phyloP scores from a whole-genome alignment of 1,140 invertebrate genomes.

The Diprion similis region DNA sequence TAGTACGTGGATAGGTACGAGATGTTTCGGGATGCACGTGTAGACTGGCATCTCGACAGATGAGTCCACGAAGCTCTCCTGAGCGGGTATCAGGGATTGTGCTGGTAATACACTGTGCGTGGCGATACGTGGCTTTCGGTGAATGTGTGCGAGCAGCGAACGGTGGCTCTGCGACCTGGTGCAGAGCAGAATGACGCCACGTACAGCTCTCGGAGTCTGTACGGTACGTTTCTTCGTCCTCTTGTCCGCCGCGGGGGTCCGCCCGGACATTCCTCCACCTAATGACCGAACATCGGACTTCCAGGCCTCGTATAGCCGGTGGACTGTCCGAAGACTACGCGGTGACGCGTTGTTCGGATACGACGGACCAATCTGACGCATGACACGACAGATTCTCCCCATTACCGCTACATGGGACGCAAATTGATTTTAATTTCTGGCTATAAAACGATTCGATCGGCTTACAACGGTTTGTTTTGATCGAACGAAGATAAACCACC shows the following conservation, averaged over 20 bases:
- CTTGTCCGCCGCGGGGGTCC: constrained; percentile 13
- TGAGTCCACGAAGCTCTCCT: neutral
- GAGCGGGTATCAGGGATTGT: neutral
- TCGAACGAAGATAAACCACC: neutral
- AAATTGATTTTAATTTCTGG: constrained; percentile 32
- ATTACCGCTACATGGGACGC: constrained; percentile 29
- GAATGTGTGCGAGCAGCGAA: neutral
- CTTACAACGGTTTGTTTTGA: constrained; percentile 16
- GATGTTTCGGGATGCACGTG: neutral
- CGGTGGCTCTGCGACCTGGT: neutral
- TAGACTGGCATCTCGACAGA: neutral
- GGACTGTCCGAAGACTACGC: neutral
- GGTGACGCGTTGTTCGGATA: constrained; percentile 1
- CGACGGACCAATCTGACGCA: constrained; percentile 31
- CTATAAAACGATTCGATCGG: constrained; percentile 14
- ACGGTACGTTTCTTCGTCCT: neutral
- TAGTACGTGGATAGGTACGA: neutral
- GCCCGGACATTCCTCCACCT: constrained; percentile 11
- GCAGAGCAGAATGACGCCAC: neutral
- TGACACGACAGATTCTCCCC: constrained; percentile 31
- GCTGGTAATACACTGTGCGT: neutral
- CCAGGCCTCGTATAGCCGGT: neutral
- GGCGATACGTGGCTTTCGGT: neutral
- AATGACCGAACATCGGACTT: constrained; percentile 13
- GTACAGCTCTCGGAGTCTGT: neutral